Percentiles rank a stretch among this genome's conserved stretches.
phyloP scores from a whole-genome alignment of 2,113 vertebrate genomes.

The Malaclemys terrapin region DNA sequence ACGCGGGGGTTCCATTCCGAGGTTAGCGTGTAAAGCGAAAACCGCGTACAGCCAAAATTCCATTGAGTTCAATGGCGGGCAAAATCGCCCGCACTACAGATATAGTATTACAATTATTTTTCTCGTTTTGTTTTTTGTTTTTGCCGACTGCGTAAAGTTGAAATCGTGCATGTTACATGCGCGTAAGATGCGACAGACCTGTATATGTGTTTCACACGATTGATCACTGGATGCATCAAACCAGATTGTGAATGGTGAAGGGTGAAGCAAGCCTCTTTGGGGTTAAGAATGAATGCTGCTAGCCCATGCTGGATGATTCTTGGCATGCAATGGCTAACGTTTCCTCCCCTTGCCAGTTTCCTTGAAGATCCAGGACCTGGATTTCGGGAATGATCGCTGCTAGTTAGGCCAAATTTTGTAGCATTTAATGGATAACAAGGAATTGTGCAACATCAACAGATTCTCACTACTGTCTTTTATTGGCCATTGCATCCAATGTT shows the following conservation, averaged over 20 bases:
- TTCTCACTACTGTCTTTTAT: background rate
- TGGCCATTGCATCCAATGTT: background rate
- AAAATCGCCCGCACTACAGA: too few relatives aligned
- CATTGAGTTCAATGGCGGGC: too few relatives aligned
- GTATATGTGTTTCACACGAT: background rate
- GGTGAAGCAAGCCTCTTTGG: background rate
- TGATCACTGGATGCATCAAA: background rate
- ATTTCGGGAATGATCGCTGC: slow-evolving; percentile 16
- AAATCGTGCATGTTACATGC: too few relatives aligned
- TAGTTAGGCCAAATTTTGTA: background rate
- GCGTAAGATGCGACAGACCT: too few relatives aligned
- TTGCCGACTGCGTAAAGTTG: too few relatives aligned
- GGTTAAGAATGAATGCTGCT: background rate
- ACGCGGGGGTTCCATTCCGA: too few relatives aligned
- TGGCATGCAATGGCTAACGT: background rate
- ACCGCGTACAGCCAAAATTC: too few relatives aligned
- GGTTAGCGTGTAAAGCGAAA: too few relatives aligned
- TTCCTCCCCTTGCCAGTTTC: slow-evolving; percentile 4
- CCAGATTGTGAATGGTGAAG: background rate
- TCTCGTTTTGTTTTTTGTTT: too few relatives aligned
- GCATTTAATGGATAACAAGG: slow-evolving; percentile 29
- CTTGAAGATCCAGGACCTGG: background rate
- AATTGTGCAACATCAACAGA: background rate
- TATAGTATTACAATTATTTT: too few relatives aligned
- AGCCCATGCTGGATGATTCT: background rate